Base-by-base conservation (phyloP, 1,140 invertebrate genomes). In the Philaenus spumarius region DNA sequence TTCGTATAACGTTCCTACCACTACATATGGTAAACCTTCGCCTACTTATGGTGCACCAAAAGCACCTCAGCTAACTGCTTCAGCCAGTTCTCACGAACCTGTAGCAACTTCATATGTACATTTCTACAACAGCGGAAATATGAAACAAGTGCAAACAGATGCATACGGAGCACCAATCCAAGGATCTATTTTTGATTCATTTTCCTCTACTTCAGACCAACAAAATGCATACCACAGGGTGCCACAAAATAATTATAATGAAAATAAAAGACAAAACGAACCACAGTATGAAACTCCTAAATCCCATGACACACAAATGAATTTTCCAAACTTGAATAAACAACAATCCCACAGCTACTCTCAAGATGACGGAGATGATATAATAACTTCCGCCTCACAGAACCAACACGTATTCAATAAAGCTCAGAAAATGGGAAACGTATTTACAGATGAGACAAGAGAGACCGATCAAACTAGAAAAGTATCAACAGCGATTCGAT, bases 151-250 rank as follows among this genome's bases (percentile, higher is more conserved):
- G 1, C 58, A 59, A 9, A 58, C 57, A 6, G 51, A 60, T 19
- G 58, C 60, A 19, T 61, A 59, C 22, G 61, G 61, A 20, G 59
- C 50, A 2, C 58, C 56, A 14, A 53, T 35, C 3, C 53, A 54
- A n/a, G 60, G 60, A 26, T 50, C 34, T 19, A 54, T 59, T 11
- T 67, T 63, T 35, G 65, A 61, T 45, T 52, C 59, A 23, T 64
- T 64, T 6, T 46, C 55, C 9, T 19, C 56, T 22, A 37, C 53
- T 20, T 24, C 53, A 14, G 39, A 56, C 26, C 51, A 60, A 40
- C 53, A 60, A 3, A 45, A 34, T 34, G 15, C 17, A n/a, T 58
- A 58, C 45, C 55, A 50, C 17, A 34, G 45, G 17, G 14, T 50
- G 11, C 22, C 30, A 17, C 46, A 50, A 51, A 37, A 45, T 19